Base-by-base conservation (phyloP, 2,888 invertebrate species). In the Ophion slaviceki region DNA sequence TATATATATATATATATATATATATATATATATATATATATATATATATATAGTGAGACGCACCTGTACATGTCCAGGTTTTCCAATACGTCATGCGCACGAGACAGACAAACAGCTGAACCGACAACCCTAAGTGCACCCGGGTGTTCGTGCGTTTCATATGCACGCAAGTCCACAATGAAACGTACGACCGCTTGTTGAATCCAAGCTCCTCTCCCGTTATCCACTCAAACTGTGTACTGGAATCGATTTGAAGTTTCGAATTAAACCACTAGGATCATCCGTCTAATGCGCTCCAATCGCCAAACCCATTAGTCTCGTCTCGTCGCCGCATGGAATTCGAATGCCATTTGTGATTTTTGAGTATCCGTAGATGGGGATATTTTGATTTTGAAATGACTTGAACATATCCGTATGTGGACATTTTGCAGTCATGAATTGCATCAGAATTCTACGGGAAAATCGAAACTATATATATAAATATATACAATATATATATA, bases 191-290 rank as follows among this genome's bases (percentile, higher is more conserved):
- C 17, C 67, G 68, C 57, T 62, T 68, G 61, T 67, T 62, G 77
- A 84, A 82, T 88, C 84, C 83, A 74, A 74, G 70, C 74, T 78
- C 84, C 81, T 83, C 87, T 83, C 84, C 79, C 88, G 88, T 89
- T 90, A 89, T 90, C 90, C 89, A 89, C 90, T 91, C 90, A 88
- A 88, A 86, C 87, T 80, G 75, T 64, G 85, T 82, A 72, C 89
- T 84, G 87, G 86, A 88, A 88, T 88, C 89, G 89, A 92, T 92
- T 92, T 91, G 91, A 91, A 92, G 91, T 92, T 91, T 90, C 90
- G 89, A 92, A 92, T 92, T 91, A 92, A 92, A 92, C 90, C 89
- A 86, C 82, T 87, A 87, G 90, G 86, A 88, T 88, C 88, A 89
- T 91, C 88, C 74, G 67, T 84, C 80, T 75, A 74, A 82, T 82